Base-by-base conservation (phyloP, 2,797 vertebrate species). In the Microctenopoma stevenorrisi region DNA sequence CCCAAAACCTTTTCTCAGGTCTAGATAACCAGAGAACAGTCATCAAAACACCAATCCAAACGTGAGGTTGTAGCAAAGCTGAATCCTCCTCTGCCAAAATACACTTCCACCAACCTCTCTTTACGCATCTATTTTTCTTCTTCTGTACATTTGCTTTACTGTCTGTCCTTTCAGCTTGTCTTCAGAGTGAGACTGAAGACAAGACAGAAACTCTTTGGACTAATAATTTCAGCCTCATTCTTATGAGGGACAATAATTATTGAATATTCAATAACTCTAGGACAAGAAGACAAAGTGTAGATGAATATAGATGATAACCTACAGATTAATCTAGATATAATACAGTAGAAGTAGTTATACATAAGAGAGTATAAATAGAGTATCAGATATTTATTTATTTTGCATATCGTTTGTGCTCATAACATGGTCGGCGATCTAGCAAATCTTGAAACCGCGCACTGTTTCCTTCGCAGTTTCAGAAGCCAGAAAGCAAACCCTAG, bases 351-450 rank as follows among this genome's bases (percentile, higher is more conserved):
- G 76, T 89, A 88, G 85, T 76, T 60, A 80, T 82, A 84, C 74
- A 78, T 74, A 78, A 77, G 55, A 83, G 63, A 87, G 54, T 76
- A 78, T 80, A 76, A 81, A 64, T 80, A 88, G 70, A 86, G 51
- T 72, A 74, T 83, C 73, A 81, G 81, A 87, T 72, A 42, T 78
- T 78, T 81, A 72, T 87, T 88, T 86, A 79, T 87, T 91, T 90
- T 84, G 72, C 72, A 68, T 71, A 80, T 78, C 42, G 56, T 84
- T 83, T 66, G 78, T 42, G 64, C 53, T 76, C 76, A 77, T 62
- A 54, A 77, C 50, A 59, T 71, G 49, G 72, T 79, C 38, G 38
- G 59, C 25, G 69, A 72, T 66, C 57, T 33, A 75, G 75, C 78
- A 72, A 75, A 76, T 83, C 67, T 81, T 53, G 55, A 76, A 78